These are phyloP conservation scores for Homarus americanus DNA, from an alignment of 1,140 invertebrate species.

Conservation along the genomic window DNA sequence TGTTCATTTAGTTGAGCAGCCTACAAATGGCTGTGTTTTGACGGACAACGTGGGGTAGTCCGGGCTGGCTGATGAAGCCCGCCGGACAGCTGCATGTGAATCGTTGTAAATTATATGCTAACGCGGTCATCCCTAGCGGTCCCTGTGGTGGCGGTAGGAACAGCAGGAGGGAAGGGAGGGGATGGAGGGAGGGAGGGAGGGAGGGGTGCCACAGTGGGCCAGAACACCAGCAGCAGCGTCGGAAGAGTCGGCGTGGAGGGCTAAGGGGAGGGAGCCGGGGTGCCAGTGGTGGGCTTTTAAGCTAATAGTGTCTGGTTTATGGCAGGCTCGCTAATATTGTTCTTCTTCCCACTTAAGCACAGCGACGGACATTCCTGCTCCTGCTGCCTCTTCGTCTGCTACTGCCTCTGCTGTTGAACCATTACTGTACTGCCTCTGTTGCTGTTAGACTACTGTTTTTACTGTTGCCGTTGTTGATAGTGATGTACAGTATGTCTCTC, in stretches of 20 bases:
- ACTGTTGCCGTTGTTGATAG: neutral
- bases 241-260: neutral
- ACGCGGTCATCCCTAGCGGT: constrained; percentile 13
- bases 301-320: constrained; percentile 70
- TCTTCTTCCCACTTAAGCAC: constrained; percentile 18
- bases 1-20: constrained; percentile 56
- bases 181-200: too few species aligned
- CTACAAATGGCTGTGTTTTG: constrained; percentile 53
- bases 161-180: neutral
- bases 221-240: neutral
- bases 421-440: neutral
- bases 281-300: constrained; percentile 52
- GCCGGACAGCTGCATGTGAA: constrained; percentile 54
- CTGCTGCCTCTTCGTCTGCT: neutral
- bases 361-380: neutral
- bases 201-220: neutral
- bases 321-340: constrained; percentile 47
- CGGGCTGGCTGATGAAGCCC: neutral
- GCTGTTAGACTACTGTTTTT: neutral
- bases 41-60: constrained; percentile 33
- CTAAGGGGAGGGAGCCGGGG: neutral
- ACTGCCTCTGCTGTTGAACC: neutral
- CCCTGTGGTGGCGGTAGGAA: neutral
- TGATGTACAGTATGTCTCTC: too few species aligned
- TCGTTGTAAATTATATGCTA: constrained; percentile 54